A percentile compares a stretch with the other conserved stretches of the same genome.
Evolutionary conservation across 1,140 invertebrate species (phyloP).

Genomic region (Papilio aristodemus): DNA sequence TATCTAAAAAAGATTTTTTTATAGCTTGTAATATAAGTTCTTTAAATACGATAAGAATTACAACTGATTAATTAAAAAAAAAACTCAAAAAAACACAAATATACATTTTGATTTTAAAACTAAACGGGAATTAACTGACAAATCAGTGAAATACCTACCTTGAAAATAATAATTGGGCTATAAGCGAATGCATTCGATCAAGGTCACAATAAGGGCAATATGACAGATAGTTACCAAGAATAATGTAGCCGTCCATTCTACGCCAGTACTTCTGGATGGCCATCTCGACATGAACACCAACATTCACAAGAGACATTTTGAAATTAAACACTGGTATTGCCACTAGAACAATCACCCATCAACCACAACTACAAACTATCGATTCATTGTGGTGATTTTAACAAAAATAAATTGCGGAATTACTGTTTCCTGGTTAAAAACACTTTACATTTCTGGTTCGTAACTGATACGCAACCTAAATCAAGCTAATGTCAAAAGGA

Average conservation of each 20-base stretch:
- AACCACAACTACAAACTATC: conserved; percentile 10
- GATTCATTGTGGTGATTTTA: conserved; percentile 3
- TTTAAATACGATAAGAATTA: too few species aligned
- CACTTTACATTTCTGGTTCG: conserved; percentile 18
- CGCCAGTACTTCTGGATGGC: conserved; percentile 51
- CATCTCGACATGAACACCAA: conserved; percentile 47
- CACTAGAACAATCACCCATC: not conserved
- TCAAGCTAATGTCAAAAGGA: not conserved
- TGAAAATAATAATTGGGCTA: not conserved
- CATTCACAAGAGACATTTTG: conserved; percentile 44
- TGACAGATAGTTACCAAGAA: conserved; percentile 52
- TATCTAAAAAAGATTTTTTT: too few species aligned
- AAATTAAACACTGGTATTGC: conserved; percentile 16
- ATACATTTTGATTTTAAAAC: too few species aligned
- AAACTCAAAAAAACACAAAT: too few species aligned
- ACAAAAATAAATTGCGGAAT: conserved; percentile 19
- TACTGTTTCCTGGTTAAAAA: conserved; percentile 32
- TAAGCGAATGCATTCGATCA: not conserved
- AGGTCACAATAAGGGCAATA: conserved; percentile 15
- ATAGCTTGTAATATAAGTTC: too few species aligned
- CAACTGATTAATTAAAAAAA: too few species aligned
- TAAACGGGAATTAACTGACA: not conserved
- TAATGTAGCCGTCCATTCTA: conserved; percentile 58
- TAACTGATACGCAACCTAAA: conserved; percentile 4
- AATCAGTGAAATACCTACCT: conserved; percentile 10